Base-by-base conservation (phyloP, 2,797 vertebrate genomes). In the Pipistrellus pygmaeus region DNA sequence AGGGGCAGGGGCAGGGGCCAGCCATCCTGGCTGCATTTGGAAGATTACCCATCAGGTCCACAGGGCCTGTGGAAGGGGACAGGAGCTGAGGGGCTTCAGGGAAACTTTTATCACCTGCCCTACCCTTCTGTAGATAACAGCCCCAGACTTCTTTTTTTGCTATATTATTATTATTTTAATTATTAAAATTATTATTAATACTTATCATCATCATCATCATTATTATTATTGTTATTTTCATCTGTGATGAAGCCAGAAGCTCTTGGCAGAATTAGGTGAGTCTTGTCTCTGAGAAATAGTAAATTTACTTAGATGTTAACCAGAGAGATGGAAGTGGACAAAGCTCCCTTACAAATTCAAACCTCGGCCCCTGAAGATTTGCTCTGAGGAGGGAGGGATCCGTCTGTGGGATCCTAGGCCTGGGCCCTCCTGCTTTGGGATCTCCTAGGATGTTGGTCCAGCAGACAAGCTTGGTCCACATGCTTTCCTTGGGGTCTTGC, bases 281-380 rank as follows among this genome's bases (percentile, higher is more conserved):
- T 80, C 20, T 21, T 90, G 23, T 55, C 11, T 53, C 75, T 82
- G 60, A 23, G 57, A 73, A 93, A 88, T 25, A 21, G 66, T 83
- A 62, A n/a, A 77, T 77, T 53, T 57, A 73, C 46, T 68, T 46
- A 87, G 55, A 90, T 32, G 25, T 14, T 60, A 86, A 48, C 3
- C 68, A 25, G 21, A n/a, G 69, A 82, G 18, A 17, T 2, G 0
- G 14, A 14, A 51, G 20, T 30, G 21, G 30, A 72, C 11, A 73
- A 76, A 1, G 1, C 27, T 51, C 2, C 46, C 60, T 76, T 64
- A 73, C 25, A n/a, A 88, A 77, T 93, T 78, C 66, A 69, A 48
- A 51, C 14, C 27, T 55, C 8, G 15, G 32, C 0, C 23, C 25
- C 14, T 35, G 35, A 76, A 44, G 9, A 38, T 77, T 77, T 75